phyloP scores from a whole-genome alignment of 1,140 invertebrate species.

The Apocrypta bakeri region DNA sequence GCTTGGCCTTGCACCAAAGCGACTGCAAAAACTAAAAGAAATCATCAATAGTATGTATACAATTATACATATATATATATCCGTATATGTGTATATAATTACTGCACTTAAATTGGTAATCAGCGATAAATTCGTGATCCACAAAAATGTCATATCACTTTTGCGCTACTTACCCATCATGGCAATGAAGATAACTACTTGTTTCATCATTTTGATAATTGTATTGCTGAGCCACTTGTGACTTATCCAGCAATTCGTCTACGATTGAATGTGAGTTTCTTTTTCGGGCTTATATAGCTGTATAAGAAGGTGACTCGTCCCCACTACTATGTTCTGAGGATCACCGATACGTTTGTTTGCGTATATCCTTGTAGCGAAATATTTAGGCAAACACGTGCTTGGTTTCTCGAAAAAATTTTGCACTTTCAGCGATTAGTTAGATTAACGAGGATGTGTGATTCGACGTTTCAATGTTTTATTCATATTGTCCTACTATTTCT shows the following conservation, averaged over 20 bases:
- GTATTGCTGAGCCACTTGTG: background rate
- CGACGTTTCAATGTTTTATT: too few species aligned
- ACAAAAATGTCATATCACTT: background rate
- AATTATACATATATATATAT: too few species aligned
- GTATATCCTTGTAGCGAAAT: background rate
- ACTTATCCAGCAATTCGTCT: conserved; percentile 6
- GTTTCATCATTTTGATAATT: conserved; percentile 22
- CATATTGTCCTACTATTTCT: too few species aligned
- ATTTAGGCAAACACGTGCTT: background rate
- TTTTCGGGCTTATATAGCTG: conserved; percentile 17
- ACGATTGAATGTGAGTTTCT: background rate
- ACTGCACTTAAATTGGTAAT: too few species aligned
- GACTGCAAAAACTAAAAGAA: background rate
- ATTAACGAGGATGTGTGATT: too few species aligned
- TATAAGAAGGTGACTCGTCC: background rate
- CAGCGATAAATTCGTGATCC: too few species aligned
- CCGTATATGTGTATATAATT: too few species aligned
- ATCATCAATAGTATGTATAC: too few species aligned
- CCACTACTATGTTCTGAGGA: conserved; percentile 12
- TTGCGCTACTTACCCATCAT: conserved; percentile 4
- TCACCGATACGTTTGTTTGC: background rate
- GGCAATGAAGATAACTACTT: conserved; percentile 1
- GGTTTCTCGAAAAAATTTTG: background rate
- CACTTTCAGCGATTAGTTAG: too few species aligned
- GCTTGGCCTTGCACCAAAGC: background rate